A percentile compares a stretch with the other conserved stretches of the same genome.
Conservation (phyloP, 2,797 vertebrate genomes). For the Tadarida brasiliensis region DNA sequence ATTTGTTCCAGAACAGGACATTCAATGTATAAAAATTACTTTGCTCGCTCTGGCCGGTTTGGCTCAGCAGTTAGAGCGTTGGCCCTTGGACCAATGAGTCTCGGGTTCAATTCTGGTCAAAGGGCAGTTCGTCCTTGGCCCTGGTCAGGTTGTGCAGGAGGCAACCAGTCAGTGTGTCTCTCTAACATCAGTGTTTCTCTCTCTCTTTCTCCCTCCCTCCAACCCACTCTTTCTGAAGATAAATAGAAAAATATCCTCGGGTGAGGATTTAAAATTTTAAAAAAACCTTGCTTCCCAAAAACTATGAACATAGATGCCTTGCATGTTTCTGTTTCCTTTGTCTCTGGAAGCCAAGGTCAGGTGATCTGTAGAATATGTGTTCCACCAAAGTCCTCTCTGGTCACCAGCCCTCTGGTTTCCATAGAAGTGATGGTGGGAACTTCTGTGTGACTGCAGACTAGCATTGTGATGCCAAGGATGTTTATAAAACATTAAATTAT, state of each 20-base stretch:
- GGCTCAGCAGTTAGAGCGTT: too few species aligned
- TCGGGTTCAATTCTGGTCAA: too few species aligned
- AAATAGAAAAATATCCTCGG: too few species aligned
- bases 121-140: too few species aligned
- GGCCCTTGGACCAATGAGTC: too few species aligned
- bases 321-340: slow-evolving; percentile 10
- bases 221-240: too few species aligned
- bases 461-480: not conserved
- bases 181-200: too few species aligned
- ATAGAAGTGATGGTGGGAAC: not conserved
- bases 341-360: slow-evolving; percentile 30
- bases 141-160: too few species aligned
- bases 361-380: not conserved
- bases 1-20: not conserved
- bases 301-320: not conserved
- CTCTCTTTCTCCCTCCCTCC: too few species aligned
- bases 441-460: not conserved
- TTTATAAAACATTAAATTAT: not conserved
- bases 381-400: not conserved
- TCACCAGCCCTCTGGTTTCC: slow-evolving; percentile 4
- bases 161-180: too few species aligned
- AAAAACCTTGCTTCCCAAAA: slow-evolving; percentile 9
- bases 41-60: not conserved
- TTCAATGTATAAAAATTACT: not conserved
- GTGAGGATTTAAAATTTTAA: too few species aligned